These are phyloP conservation scores for Pipistrellus pipistrellus DNA, from an alignment of 2,797 vertebrate species.

Conservation along the genomic window DNA sequence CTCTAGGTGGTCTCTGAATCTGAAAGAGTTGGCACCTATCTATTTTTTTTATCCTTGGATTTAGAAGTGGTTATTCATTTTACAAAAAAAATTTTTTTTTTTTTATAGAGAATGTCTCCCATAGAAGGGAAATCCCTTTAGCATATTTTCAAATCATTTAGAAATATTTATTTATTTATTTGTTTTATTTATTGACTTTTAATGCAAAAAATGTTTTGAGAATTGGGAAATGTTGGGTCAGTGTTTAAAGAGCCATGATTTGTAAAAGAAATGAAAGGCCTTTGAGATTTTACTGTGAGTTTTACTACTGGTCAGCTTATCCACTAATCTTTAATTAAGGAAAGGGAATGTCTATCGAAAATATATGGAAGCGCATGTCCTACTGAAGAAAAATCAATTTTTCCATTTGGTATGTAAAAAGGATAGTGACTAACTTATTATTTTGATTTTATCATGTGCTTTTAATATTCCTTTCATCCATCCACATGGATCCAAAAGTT, in stretches of 20 bases:
- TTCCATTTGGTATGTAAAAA: background rate
- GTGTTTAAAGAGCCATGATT: background rate
- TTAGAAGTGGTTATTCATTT: background rate
- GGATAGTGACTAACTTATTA: background rate
- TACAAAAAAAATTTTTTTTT: background rate
- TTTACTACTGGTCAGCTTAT: background rate
- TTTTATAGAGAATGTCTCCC: background rate
- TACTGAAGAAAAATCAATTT: background rate
- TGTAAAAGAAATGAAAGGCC: background rate
- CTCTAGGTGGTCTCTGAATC: background rate
- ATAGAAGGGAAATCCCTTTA: background rate
- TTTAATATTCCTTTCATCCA: background rate
- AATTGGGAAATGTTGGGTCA: background rate
- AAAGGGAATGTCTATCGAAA: background rate
- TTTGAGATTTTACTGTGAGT: constrained; percentile 28
- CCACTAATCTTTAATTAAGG: background rate
- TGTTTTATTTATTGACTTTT: background rate
- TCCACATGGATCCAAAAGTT: background rate
- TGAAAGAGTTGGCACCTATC: background rate
- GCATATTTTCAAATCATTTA: background rate
- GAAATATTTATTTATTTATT: background rate
- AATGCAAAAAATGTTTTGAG: background rate
- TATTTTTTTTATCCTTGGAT: background rate
- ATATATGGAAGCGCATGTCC: background rate
- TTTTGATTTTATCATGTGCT: background rate